A percentile compares a stretch with the other conserved stretches of the same genome.
Evolutionary conservation across 2,113 vertebrate species (phyloP).

Genomic region (Petaurus breviceps): DNA sequence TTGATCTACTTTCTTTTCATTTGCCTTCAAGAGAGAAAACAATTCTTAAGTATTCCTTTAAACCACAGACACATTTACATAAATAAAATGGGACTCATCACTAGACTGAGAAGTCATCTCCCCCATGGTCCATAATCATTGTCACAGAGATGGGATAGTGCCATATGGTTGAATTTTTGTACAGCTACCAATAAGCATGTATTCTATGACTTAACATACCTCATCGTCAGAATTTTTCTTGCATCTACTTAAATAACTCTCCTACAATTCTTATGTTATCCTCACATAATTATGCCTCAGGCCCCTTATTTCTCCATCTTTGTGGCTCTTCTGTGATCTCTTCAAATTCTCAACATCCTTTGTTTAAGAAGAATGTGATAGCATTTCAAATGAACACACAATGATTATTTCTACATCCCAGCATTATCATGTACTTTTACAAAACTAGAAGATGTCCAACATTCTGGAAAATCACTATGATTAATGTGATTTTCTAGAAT

Average conservation of each 20-base stretch:
- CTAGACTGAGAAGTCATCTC: neutral
- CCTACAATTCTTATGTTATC: slow-evolving; percentile 6
- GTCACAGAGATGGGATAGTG: neutral
- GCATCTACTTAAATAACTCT: neutral
- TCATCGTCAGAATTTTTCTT: neutral
- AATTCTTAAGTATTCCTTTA: slow-evolving; percentile 24
- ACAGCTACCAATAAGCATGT: neutral
- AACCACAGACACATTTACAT: neutral
- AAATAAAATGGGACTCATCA: neutral
- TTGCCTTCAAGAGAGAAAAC: slow-evolving; percentile 80
- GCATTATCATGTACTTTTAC: neutral
- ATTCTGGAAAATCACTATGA: neutral
- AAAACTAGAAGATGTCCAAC: neutral
- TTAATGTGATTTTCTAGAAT: neutral
- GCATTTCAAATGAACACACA: neutral
- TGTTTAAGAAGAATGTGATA: neutral
- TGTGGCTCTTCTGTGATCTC: neutral
- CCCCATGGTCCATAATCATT: neutral
- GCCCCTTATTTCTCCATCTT: neutral
- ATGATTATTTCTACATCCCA: neutral
- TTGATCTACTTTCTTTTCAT: slow-evolving; percentile 87
- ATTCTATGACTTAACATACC: neutral
- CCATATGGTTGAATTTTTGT: neutral
- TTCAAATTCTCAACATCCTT: neutral
- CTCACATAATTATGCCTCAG: slow-evolving; percentile 21